Evolutionary conservation across 2,888 invertebrate species (phyloP).

Genomic region (Calameuta idolon): DNA sequence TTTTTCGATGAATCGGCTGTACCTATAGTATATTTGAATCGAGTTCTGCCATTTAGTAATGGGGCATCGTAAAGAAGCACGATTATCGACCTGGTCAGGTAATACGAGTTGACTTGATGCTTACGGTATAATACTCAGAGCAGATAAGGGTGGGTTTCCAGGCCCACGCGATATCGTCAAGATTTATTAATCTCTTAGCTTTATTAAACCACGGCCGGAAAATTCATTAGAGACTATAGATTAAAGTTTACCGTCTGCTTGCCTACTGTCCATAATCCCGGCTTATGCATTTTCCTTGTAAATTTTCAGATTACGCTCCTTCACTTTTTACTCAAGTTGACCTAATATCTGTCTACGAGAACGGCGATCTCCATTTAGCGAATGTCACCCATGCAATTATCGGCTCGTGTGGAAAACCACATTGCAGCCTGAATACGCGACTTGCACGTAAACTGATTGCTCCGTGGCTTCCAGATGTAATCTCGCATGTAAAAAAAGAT

Average conservation of each 20-base stretch:
- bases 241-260: neutral
- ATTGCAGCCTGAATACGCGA: neutral
- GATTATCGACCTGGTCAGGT: neutral
- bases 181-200: neutral
- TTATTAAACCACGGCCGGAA: neutral
- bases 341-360: neutral
- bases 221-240: neutral
- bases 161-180: neutral
- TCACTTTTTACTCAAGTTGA: neutral
- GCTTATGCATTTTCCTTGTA: neutral
- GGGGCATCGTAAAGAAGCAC: neutral
- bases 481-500: neutral
- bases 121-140: neutral
- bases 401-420: neutral
- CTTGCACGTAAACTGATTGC: neutral
- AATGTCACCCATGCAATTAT: neutral
- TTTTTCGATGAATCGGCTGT: neutral
- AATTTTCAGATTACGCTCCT: neutral
- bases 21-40: neutral
- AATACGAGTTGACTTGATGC: neutral
- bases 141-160: neutral
- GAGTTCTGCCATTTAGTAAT: neutral
- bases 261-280: neutral
- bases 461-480: neutral
- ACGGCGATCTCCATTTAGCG: neutral